A percentile compares a stretch with the other conserved stretches of the same genome.
phyloP scores from a whole-genome alignment of 2,888 invertebrate genomes.

The Rotaria magnacalcarata region DNA sequence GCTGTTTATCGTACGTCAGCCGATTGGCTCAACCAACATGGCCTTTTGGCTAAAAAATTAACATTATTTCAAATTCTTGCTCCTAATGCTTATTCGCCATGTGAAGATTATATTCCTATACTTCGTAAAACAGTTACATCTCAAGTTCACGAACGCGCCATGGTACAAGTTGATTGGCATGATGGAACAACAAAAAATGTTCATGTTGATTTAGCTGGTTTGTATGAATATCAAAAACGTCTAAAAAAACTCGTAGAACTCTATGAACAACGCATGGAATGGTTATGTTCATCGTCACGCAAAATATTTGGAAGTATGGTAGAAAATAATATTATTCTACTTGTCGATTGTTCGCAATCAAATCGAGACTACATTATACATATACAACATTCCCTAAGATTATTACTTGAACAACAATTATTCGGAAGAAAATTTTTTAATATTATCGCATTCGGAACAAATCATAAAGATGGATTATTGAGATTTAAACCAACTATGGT shows the following conservation, averaged over 20 bases:
- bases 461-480: conserved; percentile 48
- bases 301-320: conserved; percentile 57
- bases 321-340: conserved; percentile 58
- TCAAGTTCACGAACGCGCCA: conserved; percentile 59
- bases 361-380: conserved; percentile 58
- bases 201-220: conserved; percentile 58
- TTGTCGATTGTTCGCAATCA: conserved; percentile 57
- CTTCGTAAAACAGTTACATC: conserved; percentile 59
- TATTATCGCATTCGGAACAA: conserved; percentile 50
- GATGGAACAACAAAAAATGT: conserved; percentile 59
- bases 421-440: conserved; percentile 59
- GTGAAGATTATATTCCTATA: conserved; percentile 58
- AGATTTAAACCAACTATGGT: conserved; percentile 57
- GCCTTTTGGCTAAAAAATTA: conserved; percentile 54
- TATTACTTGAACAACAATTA: conserved; percentile 59
- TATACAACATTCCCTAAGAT: conserved; percentile 58
- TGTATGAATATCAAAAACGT: conserved; percentile 60
- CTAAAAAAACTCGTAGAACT: conserved; percentile 55
- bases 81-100: conserved; percentile 58
- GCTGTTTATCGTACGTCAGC: conserved; percentile 32
- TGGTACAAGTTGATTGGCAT: conserved; percentile 59
- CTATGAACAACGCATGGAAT: conserved; percentile 57
- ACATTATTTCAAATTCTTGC: conserved; percentile 59
- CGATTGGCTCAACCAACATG: conserved; percentile 44
- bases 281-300: conserved; percentile 56